phyloP scores from a whole-genome alignment of 1,140 invertebrate genomes.

The Lasioglossum baleicum region DNA sequence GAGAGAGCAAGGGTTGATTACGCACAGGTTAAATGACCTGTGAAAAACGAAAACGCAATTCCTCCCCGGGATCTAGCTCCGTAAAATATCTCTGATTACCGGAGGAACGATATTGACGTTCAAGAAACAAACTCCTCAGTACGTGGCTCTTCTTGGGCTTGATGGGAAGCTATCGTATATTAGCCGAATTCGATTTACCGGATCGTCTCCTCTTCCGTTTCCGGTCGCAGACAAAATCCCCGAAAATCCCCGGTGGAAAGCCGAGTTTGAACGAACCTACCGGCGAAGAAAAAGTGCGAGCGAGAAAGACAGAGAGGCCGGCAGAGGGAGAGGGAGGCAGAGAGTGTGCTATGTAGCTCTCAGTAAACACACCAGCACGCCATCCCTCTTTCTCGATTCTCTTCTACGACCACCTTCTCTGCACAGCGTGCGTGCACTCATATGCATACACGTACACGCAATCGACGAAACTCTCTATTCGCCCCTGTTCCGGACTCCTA shows the following conservation, averaged over 20 bases:
- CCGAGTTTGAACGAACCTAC: slow-evolving; percentile 14
- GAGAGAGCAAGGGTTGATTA: neutral
- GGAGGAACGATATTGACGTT: slow-evolving; percentile 24
- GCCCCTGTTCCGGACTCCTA: slow-evolving; percentile 45
- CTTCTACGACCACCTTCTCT: neutral
- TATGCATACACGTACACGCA: neutral
- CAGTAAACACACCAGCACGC: slow-evolving; percentile 53
- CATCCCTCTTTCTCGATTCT: neutral
- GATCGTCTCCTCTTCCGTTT: slow-evolving; percentile 63
- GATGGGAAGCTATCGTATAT: slow-evolving; percentile 42
- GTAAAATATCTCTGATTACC: slow-evolving; percentile 10
- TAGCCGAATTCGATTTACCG: slow-evolving; percentile 68
- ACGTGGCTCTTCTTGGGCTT: neutral
- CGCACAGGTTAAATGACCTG: slow-evolving; percentile 14
- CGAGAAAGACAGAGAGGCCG: neutral
- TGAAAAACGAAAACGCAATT: slow-evolving; percentile 18
- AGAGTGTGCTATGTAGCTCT: slow-evolving; percentile 22
- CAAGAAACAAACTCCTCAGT: slow-evolving; percentile 14
- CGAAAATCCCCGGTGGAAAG: slow-evolving; percentile 55
- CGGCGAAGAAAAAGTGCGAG: neutral
- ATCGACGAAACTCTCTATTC: slow-evolving; percentile 28
- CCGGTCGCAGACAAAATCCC: slow-evolving; percentile 56
- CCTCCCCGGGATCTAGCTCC: neutral
- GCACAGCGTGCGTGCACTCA: too few relatives aligned
- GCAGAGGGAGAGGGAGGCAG: slow-evolving; percentile 10